Base-by-base conservation (phyloP, 2,888 invertebrate genomes). In the Drosophila macrospina region DNA sequence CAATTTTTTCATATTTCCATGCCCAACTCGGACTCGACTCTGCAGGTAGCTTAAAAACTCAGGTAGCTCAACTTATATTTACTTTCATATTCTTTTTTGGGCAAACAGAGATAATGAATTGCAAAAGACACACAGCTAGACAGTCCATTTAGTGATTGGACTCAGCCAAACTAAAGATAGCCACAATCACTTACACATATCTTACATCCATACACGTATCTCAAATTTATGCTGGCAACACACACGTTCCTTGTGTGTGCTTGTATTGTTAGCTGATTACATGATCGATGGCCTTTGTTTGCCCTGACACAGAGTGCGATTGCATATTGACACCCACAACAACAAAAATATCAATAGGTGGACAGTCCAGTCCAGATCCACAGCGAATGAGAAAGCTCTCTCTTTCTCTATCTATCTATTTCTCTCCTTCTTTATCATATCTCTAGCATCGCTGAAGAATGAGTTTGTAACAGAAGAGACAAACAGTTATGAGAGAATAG, bases 91-190 rank as follows among this genome's bases (percentile, higher is more conserved):
- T 7, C 6, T 16, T 15, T 5, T 24, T 52, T n/a, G 52, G 30
- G 26, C 61, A 59, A 64, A 34, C 56, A 50, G 4, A 39, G 69
- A 68, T 68, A 73, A 72, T 62, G 72, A 72, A 69, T 73, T 51
- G 72, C 72, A 51, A 73, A 59, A 69, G 57, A 59, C 59, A 59
- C 11, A 16, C 36, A 51, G 28, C 15, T 28, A 54, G 11, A 44
- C 34, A 50, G 55, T 47, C 15, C 45, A 61, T 32, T 45, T 16
- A 24, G 28, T 47, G 60, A 28, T 34, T 47, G 52, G n/a, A 10
- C 48, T 4, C 32, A 34, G 28, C 44, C 37, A 34, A 47, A 36
- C 72, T n/a, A 34, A 36, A 73, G 57, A 69, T 48, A 59, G 41
- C 15, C 61, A 36, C 61, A 37, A 66, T 70, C 66, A 50, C 50